Percentiles rank a stretch among this genome's conserved stretches.
These are phyloP conservation scores for Cotesia chilonis DNA, from an alignment of 1,140 invertebrate species.

Conservation along the genomic window DNA sequence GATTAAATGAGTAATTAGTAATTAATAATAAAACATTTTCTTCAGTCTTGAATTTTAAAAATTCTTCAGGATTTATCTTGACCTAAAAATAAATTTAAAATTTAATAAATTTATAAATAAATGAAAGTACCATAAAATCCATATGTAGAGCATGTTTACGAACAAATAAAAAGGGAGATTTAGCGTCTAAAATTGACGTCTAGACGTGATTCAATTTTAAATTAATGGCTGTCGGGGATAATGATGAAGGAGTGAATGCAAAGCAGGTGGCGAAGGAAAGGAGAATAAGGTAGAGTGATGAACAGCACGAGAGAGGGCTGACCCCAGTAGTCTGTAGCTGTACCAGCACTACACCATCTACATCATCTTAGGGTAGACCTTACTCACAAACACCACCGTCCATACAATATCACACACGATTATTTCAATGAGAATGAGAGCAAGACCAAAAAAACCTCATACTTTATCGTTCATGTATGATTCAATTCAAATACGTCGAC, in stretches of 20 bases:
- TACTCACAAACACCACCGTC: neutral
- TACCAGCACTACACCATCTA: slow-evolving; percentile 11
- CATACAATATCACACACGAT: neutral
- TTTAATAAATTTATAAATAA: too few relatives aligned
- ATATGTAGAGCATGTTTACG: neutral
- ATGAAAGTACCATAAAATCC: neutral
- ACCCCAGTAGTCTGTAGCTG: slow-evolving; percentile 3
- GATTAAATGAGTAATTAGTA: too few relatives aligned
- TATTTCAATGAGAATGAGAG: slow-evolving; percentile 7
- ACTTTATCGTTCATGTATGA: slow-evolving; percentile 27
- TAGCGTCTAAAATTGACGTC: slow-evolving; percentile 16
- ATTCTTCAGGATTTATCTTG: too few relatives aligned
- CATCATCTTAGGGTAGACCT: neutral
- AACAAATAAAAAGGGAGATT: slow-evolving; percentile 16
- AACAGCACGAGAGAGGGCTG: slow-evolving; percentile 25
- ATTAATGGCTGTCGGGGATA: slow-evolving; percentile 38
- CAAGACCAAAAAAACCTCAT: slow-evolving; percentile 1
- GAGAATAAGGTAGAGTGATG: slow-evolving; percentile 23
- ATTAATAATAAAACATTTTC: too few relatives aligned
- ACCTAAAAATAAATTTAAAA: too few relatives aligned
- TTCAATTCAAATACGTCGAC: slow-evolving; percentile 18
- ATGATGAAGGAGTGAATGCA: slow-evolving; percentile 34
- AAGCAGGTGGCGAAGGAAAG: slow-evolving; percentile 30
- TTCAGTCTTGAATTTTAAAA: neutral
- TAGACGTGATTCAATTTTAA: slow-evolving; percentile 38